Evolutionary conservation across 2,797 vertebrate species (phyloP).

Genomic region (Sebastes cheni): DNA sequence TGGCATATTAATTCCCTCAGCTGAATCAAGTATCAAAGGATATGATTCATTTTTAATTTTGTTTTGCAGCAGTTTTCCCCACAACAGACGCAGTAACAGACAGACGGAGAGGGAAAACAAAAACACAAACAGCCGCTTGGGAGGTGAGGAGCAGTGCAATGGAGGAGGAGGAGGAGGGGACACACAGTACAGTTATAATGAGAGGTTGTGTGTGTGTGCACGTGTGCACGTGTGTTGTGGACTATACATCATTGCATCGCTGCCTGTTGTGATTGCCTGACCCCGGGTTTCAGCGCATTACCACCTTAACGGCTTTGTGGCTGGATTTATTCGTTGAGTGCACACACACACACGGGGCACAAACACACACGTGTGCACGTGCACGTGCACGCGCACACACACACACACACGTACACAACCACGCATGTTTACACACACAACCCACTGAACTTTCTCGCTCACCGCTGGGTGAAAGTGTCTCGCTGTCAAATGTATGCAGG

Average conservation of each 20-base stretch:
- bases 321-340: constrained; percentile 50
- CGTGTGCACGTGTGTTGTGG: constrained; percentile 1
- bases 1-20: constrained; percentile 26
- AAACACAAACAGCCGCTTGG: constrained; percentile 49
- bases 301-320: constrained; percentile 54
- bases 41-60: constrained; percentile 60
- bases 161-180: not conserved
- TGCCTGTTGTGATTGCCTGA: constrained; percentile 65
- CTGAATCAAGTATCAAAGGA: constrained; percentile 54
- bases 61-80: constrained; percentile 54
- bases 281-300: constrained; percentile 57
- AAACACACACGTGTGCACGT: constrained; percentile 16
- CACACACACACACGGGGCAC: not conserved
- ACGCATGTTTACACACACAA: not conserved
- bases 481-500: constrained; percentile 20
- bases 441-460: not conserved
- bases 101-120: constrained; percentile 52
- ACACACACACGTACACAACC: not conserved
- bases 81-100: constrained; percentile 34
- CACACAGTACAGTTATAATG: not conserved
- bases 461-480: constrained; percentile 20
- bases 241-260: constrained; percentile 42
- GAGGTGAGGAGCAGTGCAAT: constrained; percentile 33
- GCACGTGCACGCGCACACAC: too few relatives aligned
- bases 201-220: constrained; percentile 3